Base-by-base conservation (phyloP, 2,888 invertebrate species). In the Mythimna loreyi region DNA sequence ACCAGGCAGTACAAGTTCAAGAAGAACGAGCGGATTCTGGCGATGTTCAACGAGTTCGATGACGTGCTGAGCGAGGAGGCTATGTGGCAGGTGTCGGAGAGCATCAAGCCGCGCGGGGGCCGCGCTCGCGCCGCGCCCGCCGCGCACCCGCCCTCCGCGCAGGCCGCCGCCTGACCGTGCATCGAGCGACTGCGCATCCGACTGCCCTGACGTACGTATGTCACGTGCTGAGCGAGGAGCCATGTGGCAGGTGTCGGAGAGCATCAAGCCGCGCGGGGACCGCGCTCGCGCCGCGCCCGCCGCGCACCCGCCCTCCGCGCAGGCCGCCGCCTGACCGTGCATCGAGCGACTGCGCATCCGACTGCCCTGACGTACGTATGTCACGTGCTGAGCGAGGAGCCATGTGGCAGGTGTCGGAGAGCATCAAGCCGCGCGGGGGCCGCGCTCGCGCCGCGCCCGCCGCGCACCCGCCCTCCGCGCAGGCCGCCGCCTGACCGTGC, bases 21-120 rank as follows among this genome's bases (percentile, higher is more conserved):
- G 95, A 98, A 98, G 92, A 98, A 98, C 93, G 99, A 99, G 92
- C 97, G 98, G 84, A 98, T 99, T 83, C 97, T 99, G 86, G 97
- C 98, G 83, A 99, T 99, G 96, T 99, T 99, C 96, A 98, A 99
- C 95, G 98, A 99, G 95, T 99, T 99, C 95, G 98, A 99, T 91
- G 98, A 99, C 93, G 98, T 98, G 91, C 97, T 99, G 86, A 98
- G 98, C 90, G 99, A 99, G 95, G 99, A 99, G 93, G 98, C 99
- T 69, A 98, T 99, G 97, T 99, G 99, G 99, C 98, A 99, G 93
- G 98, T 99, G 87, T 99, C 99, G 0, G 99, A 99, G 96, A 97
- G 97, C 82, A 99, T 99, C 86, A 99, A 99, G 96, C 99, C 99
- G 64, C 96, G 98, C 70, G 98, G 97, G 33, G 97, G 97, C 2